Percentiles rank a stretch among this genome's conserved stretches.
Conservation (phyloP, 2,113 vertebrate species). For the Dicaeum eximium region DNA sequence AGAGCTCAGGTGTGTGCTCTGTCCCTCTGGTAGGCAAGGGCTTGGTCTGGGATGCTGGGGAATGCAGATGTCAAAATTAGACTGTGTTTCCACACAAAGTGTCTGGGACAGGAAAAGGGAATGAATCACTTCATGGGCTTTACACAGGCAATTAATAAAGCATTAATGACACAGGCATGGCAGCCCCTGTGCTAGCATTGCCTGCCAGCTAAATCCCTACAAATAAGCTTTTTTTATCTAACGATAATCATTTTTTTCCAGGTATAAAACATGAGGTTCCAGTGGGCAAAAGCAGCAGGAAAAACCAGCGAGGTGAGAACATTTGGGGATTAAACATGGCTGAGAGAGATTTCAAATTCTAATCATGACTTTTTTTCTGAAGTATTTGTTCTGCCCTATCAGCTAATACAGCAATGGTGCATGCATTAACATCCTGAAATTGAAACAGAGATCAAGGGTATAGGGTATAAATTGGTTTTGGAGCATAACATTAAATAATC, state of each 20-base stretch:
- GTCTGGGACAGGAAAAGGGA: background rate
- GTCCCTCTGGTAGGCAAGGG: background rate
- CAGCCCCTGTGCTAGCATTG: background rate
- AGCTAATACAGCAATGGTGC: slow-evolving; percentile 34
- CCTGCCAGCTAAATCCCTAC: background rate
- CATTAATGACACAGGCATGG: background rate
- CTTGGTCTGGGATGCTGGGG: background rate
- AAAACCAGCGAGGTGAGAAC: slow-evolving; percentile 75
- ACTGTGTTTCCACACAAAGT: background rate
- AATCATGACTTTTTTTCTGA: background rate
- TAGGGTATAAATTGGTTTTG: slow-evolving; percentile 46
- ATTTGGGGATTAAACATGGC: slow-evolving; percentile 77
- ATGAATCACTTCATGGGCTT: background rate
- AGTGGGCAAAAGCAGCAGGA: slow-evolving; percentile 78
- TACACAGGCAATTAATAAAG: background rate
- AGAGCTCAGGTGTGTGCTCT: rapidly evolving
- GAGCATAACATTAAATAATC: slow-evolving; percentile 50
- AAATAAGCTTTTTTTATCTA: too few species aligned
- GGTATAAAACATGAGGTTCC: slow-evolving; percentile 71
- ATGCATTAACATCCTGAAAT: slow-evolving; percentile 43
- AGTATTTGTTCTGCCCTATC: slow-evolving; percentile 56
- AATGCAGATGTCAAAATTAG: background rate
- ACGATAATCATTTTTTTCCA: background rate
- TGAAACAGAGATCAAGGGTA: slow-evolving; percentile 49
- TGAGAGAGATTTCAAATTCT: slow-evolving; percentile 76